A percentile compares a stretch with the other conserved stretches of the same genome.
phyloP scores from a whole-genome alignment of 2,797 vertebrate genomes.

The Anguilla anguilla region DNA sequence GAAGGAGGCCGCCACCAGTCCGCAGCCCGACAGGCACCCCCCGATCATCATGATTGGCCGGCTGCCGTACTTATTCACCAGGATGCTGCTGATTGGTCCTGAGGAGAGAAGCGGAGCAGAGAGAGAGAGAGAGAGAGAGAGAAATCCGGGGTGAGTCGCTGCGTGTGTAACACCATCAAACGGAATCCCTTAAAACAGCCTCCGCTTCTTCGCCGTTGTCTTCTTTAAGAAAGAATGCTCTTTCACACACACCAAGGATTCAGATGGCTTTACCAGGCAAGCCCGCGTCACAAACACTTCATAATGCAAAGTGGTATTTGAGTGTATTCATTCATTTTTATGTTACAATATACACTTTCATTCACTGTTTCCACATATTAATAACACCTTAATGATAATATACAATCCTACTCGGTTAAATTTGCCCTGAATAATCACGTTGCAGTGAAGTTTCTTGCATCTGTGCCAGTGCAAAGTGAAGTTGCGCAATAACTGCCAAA shows the following conservation, averaged over 20 bases:
- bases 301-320: not conserved
- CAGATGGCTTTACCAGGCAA: not conserved
- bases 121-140: not conserved
- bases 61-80: constrained; percentile 93
- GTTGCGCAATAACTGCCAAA: not conserved
- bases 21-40: constrained; percentile 80
- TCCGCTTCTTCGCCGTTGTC: not conserved
- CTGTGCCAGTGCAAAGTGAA: not conserved
- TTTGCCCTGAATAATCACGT: not conserved
- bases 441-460: not conserved
- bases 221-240: not conserved
- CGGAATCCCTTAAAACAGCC: not conserved
- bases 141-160: not conserved
- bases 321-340: not conserved
- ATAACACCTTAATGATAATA: not conserved
- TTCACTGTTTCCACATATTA: not conserved
- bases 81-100: constrained; percentile 94
- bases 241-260: not conserved
- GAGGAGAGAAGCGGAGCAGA: not conserved
- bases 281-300: not conserved
- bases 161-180: not conserved
- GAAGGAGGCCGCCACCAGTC: constrained; percentile 86
- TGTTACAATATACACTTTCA: not conserved
- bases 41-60: constrained; percentile 87
- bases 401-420: not conserved